Evolutionary conservation across 2,888 invertebrate genomes (phyloP), one percentile per base, ranked within the genome.

Genomic region (Nephrocerus scutellatus): DNA sequence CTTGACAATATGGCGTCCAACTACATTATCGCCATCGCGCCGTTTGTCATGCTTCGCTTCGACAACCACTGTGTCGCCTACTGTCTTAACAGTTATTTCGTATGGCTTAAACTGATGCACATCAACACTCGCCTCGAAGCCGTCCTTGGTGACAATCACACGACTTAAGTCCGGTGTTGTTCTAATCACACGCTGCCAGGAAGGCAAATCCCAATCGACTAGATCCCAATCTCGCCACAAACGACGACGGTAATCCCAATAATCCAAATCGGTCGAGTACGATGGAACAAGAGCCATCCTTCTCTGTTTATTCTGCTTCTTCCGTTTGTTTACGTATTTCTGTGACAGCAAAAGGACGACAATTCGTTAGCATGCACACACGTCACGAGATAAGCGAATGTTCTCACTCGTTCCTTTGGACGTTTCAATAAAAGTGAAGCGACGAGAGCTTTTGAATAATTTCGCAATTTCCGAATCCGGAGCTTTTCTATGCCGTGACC

Each of bases 1-100:
- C 45, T 89, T 75, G 3, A 75, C 76, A 62, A 89, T 87, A 63
- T 89, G 87, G 13, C 89, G 75, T 5, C 87, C 84, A 36, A 90
- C 78, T 62, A 70, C 80, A 1, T 82, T 85, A 52, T 81, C 80
- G 23, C 80, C 77, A 47, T 84, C 82, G n/a, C 75, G 72, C 47
- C 76, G 76, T 50, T 81, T 80, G 55, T 80, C 79, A 55, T 82
- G 80, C 53, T 77, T 80, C 6, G 77, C 84, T 57, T 82, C 80
- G n/a, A 79, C 73, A 4, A 79, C 62, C 7, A 82, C 72, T 25
- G 70, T 71, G 50, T 75, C 74, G 44, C 79, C 72, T 48, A 72
- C 70, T 37, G 81, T 73, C 67, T 82, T 84, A 31, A 86, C 73
- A 26, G 77, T 72, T 16, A 83, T 73, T 62, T 83, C 82, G 23